These are phyloP conservation scores for Glossophaga mutica DNA, from an alignment of 2,797 vertebrate species.

Conservation along the genomic window DNA sequence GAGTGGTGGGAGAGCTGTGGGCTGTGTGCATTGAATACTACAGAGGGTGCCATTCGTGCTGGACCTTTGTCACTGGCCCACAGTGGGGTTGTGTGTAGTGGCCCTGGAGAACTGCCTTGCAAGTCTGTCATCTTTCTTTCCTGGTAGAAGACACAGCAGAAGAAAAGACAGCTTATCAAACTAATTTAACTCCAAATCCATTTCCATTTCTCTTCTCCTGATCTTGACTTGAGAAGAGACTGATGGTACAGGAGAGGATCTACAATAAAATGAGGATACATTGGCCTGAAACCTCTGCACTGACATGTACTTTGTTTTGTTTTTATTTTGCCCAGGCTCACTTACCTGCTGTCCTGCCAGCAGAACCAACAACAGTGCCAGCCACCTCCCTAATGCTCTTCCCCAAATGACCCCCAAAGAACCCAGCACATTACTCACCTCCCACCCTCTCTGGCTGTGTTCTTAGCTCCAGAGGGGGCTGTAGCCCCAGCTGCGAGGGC, in stretches of 20 bases:
- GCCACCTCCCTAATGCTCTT: constrained; percentile 4
- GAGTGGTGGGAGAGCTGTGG: fast-evolving
- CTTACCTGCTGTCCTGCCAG: background rate
- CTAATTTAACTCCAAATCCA: background rate
- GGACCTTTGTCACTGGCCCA: fast-evolving
- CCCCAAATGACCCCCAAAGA: constrained; percentile 32
- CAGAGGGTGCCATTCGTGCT: background rate
- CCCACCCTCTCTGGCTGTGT: background rate
- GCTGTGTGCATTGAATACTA: background rate
- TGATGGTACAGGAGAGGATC: background rate
- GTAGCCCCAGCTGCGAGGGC: background rate
- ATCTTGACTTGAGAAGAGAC: background rate
- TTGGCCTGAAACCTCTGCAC: background rate
- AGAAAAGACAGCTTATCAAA: background rate
- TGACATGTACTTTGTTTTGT: background rate
- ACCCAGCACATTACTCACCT: background rate
- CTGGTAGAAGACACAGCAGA: background rate
- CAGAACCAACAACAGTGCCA: constrained; percentile 48
- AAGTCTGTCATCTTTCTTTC: background rate
- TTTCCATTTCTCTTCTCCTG: background rate
- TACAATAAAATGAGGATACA: background rate
- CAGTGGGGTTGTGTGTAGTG: fast-evolving
- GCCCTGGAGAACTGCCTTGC: no score
- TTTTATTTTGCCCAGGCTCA: background rate
- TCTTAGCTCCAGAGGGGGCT: background rate